Conservation (phyloP, 2,888 invertebrate species). For the Pheosia tremula region DNA sequence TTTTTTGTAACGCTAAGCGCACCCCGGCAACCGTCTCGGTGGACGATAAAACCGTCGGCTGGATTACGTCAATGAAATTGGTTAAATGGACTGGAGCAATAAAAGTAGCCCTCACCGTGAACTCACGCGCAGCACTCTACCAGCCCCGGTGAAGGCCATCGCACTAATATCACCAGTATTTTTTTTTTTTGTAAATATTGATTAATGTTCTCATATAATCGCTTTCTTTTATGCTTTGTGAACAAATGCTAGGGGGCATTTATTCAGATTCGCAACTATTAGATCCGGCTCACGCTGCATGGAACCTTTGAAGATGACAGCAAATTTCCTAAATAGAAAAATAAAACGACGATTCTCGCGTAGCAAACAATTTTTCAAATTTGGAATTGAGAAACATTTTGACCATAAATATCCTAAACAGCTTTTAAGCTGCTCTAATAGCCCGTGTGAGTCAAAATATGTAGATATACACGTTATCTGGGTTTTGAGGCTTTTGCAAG, state of each 20-base stretch:
- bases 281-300: too few species aligned
- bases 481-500: conserved; percentile 21
- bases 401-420: too few species aligned
- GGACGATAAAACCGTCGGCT: conserved; percentile 52
- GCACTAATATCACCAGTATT: conserved; percentile 28
- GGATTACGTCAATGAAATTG: conserved; percentile 75
- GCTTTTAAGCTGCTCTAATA: too few species aligned
- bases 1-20: conserved; percentile 33
- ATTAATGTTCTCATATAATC: not conserved
- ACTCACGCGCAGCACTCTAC: conserved; percentile 53
- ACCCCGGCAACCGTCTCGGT: conserved; percentile 33
- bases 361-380: too few species aligned
- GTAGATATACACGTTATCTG: conserved; percentile 18
- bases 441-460: conserved; percentile 19
- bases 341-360: too few species aligned
- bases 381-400: too few species aligned
- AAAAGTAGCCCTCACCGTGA: conserved; percentile 78
- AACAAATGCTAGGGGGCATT: not conserved
- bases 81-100: conserved; percentile 74
- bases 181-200: conserved; percentile 39
- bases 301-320: too few species aligned
- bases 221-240: not conserved
- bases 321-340: too few species aligned
- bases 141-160: conserved; percentile 63
- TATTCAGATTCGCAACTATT: too few species aligned